phyloP scores from a whole-genome alignment of 2,113 vertebrate species.

The Hassar affinis region DNA sequence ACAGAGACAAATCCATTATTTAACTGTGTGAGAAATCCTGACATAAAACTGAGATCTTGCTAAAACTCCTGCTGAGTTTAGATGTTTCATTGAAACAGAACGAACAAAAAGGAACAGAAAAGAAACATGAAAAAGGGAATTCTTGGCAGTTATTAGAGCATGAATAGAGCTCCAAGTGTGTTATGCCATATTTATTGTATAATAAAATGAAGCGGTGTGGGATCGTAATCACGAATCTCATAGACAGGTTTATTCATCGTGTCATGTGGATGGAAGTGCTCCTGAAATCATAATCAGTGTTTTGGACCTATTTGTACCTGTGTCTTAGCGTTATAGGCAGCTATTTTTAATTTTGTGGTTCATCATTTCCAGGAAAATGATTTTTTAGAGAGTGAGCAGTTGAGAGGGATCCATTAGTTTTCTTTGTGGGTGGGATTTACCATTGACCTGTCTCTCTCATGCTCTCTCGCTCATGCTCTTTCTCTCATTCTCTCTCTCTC shows the following conservation, averaged over 20 bases:
- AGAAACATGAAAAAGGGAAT: neutral
- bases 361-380: no score
- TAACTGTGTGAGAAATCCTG: neutral
- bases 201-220: neutral
- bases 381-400: no score
- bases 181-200: neutral
- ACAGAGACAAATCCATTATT: slow-evolving; percentile 6
- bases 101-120: neutral
- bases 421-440: no score
- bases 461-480: no score
- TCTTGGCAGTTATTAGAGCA: neutral
- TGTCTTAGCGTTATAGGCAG: neutral
- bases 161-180: neutral
- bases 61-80: neutral
- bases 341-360: neutral
- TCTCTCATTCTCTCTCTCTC: no score
- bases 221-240: neutral
- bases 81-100: neutral
- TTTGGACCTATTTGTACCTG: neutral
- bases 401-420: no score
- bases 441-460: no score
- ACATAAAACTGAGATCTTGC: neutral
- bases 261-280: neutral
- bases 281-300: neutral
- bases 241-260: neutral